Conservation (phyloP, 2,797 vertebrate genomes). For the Masticophis lateralis region DNA sequence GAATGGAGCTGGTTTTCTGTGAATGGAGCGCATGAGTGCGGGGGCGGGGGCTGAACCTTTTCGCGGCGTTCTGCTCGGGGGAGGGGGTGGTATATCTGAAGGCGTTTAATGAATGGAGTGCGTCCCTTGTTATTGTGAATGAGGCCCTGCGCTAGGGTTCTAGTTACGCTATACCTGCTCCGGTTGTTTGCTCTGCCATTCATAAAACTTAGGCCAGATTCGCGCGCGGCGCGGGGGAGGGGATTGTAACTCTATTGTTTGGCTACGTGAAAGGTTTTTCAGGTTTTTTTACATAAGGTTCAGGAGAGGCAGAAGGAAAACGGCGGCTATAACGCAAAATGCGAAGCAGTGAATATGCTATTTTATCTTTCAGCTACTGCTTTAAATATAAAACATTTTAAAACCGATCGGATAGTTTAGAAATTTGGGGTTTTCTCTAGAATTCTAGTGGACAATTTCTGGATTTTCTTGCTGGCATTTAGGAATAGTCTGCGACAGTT, state of each 20-base stretch:
- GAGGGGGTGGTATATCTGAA: conserved; percentile 56
- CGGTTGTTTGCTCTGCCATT: conserved; percentile 60
- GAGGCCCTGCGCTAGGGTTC: conserved; percentile 67
- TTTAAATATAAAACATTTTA: neutral
- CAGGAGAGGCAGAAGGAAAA: neutral
- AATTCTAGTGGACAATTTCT: neutral
- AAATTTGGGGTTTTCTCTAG: neutral
- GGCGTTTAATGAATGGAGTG: conserved; percentile 74
- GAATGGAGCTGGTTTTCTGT: conserved; percentile 65
- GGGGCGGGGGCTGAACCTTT: conserved; percentile 61
- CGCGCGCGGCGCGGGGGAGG: conserved; percentile 53
- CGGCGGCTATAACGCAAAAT: conserved; percentile 40
- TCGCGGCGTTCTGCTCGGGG: conserved; percentile 52
- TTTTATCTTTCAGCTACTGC: neutral
- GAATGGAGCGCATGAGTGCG: conserved; percentile 63
- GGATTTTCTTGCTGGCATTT: conserved; percentile 25
- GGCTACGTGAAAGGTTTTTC: conserved; percentile 47
- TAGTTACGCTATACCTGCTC: conserved; percentile 71
- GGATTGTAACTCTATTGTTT: conserved; percentile 31
- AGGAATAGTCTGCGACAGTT: conserved; percentile 17
- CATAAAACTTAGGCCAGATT: conserved; percentile 63
- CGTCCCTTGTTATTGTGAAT: conserved; percentile 74
- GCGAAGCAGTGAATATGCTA: neutral
- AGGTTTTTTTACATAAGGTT: conserved; percentile 50
- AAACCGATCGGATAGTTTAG: neutral